These are phyloP conservation scores for Pycnomerus fuliginosus DNA, from an alignment of 2,888 invertebrate species.

Conservation along the genomic window DNA sequence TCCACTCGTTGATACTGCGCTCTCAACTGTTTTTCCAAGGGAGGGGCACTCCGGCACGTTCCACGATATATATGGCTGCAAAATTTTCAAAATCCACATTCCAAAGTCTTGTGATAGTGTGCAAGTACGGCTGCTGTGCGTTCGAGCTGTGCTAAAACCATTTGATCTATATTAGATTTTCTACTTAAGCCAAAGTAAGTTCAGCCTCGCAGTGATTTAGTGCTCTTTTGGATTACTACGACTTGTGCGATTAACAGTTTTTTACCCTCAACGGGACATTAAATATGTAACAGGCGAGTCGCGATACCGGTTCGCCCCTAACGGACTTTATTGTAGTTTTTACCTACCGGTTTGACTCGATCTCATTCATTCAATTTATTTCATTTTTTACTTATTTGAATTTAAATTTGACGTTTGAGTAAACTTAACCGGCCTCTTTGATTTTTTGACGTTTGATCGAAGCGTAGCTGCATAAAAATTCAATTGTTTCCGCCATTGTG, in stretches of 20 bases:
- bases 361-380: no score
- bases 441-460: constrained; percentile 1
- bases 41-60: constrained; percentile 60
- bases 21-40: constrained; percentile 50
- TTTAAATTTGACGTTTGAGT: no score
- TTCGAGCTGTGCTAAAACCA: constrained; percentile 35
- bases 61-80: constrained; percentile 56
- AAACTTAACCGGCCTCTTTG: constrained; percentile 12
- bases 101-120: constrained; percentile 47
- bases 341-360: constrained; percentile 19
- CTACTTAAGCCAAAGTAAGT: constrained; percentile 1
- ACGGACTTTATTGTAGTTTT: constrained; percentile 18
- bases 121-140: constrained; percentile 33
- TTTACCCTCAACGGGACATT: constrained; percentile 12
- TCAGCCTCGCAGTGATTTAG: neutral
- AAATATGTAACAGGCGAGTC: constrained; percentile 20
- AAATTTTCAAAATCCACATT: constrained; percentile 44
- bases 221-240: neutral
- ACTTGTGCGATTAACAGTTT: no score
- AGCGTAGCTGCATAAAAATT: no score
- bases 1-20: constrained; percentile 47
- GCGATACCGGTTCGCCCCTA: constrained; percentile 22
- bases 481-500: no score
- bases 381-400: no score
- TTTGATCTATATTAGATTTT: neutral